Percentiles rank a stretch among this genome's conserved stretches.
Evolutionary conservation across 2,797 vertebrate genomes (phyloP).

Genomic region (Enteromius fasciolatus): DNA sequence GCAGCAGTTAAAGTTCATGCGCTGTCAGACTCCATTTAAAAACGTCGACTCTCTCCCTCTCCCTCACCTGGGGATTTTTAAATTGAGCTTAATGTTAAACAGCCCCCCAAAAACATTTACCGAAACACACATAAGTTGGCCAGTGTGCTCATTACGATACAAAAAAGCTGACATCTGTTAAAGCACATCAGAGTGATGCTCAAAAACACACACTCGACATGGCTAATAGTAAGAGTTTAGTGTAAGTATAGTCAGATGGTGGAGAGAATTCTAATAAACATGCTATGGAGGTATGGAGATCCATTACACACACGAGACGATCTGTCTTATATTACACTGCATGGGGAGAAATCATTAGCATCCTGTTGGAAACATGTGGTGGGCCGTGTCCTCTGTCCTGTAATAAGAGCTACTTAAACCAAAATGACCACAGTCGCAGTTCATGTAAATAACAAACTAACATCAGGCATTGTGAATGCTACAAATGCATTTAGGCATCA

Average conservation of each 20-base stretch:
- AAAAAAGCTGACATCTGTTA: not conserved
- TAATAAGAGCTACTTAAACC: slow-evolving; percentile 24
- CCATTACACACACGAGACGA: slow-evolving; percentile 30
- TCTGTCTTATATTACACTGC: slow-evolving; percentile 32
- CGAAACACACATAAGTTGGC: slow-evolving; percentile 18
- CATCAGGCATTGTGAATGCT: not conserved
- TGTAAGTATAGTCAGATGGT: slow-evolving; percentile 6
- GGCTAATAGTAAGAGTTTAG: not conserved
- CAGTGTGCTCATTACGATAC: slow-evolving; percentile 10
- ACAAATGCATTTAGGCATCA: not conserved
- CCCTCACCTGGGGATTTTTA: slow-evolving; percentile 23
- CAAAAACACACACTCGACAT: slow-evolving; percentile 2
- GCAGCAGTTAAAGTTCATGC: slow-evolving; percentile 44
- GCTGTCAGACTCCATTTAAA: slow-evolving; percentile 54
- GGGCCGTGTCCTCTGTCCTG: slow-evolving; percentile 26
- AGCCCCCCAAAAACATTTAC: slow-evolving; percentile 29
- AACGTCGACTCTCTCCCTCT: slow-evolving; percentile 33
- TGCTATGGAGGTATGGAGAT: slow-evolving; percentile 29
- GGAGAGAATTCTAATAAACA: slow-evolving; percentile 37
- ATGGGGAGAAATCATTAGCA: slow-evolving; percentile 48
- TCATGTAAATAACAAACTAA: not conserved
- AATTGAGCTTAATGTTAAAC: slow-evolving; percentile 31
- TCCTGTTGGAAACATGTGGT: slow-evolving; percentile 42
- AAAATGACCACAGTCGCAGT: not conserved
- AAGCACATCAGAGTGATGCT: not conserved